These are phyloP conservation scores for Pseudomyrmex sp. DNA, from an alignment of 1,140 invertebrate genomes.

Conservation along the genomic window DNA sequence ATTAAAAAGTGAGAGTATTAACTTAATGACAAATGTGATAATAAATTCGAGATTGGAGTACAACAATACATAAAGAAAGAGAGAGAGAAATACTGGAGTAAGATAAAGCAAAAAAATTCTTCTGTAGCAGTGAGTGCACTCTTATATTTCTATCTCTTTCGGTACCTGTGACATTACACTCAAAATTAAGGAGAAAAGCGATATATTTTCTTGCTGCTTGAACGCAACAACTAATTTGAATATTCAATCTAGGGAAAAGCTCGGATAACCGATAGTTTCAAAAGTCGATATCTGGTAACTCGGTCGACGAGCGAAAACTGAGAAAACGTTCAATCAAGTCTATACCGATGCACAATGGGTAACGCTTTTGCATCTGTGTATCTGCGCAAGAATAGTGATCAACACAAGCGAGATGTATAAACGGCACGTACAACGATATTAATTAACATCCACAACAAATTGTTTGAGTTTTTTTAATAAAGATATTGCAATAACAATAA, in stretches of 20 bases:
- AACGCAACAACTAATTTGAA: constrained; percentile 55
- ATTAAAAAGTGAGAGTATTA: no score
- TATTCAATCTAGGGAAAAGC: constrained; percentile 59
- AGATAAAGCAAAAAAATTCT: constrained; percentile 23
- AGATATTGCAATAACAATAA: constrained; percentile 16
- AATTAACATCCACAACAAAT: constrained; percentile 34
- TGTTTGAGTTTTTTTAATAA: constrained; percentile 24
- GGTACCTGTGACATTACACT: constrained; percentile 21
- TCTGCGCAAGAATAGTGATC: constrained; percentile 15
- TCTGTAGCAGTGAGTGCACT: background rate
- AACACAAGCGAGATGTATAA: constrained; percentile 18
- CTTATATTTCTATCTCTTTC: constrained; percentile 31
- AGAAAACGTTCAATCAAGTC: constrained; percentile 52
- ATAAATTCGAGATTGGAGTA: no score
- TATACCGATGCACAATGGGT: background rate
- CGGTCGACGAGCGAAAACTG: constrained; percentile 46
- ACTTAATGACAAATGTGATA: no score
- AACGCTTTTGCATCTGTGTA: constrained; percentile 42
- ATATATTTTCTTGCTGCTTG: constrained; percentile 35
- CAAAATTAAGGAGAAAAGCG: constrained; percentile 43
- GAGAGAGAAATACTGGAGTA: no score
- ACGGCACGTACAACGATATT: constrained; percentile 27
- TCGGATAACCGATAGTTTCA: constrained; percentile 56
- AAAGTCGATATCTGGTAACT: constrained; percentile 54
- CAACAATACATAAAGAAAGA: no score